Evolutionary conservation across 2,797 vertebrate species (phyloP).

Genomic region (Diceros bicornis): DNA sequence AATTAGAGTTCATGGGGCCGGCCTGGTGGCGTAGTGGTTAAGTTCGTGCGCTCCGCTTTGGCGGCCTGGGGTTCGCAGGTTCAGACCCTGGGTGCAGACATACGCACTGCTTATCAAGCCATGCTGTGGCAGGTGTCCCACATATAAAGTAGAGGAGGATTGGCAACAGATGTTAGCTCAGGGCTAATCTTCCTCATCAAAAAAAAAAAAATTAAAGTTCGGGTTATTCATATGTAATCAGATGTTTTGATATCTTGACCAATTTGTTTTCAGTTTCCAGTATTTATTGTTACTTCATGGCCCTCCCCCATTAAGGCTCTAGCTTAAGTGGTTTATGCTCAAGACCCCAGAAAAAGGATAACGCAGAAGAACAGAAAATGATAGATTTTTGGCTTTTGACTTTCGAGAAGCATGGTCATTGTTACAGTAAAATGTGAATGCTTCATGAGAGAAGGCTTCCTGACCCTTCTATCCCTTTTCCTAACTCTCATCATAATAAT

Average conservation of each 20-base stretch:
- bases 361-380: neutral
- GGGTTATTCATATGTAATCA: neutral
- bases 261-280: neutral
- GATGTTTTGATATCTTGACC: neutral
- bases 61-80: too few relatives aligned
- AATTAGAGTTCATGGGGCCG: neutral
- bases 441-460: neutral
- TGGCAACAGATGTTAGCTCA: too few relatives aligned
- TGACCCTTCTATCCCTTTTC: neutral
- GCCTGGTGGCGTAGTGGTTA: too few relatives aligned
- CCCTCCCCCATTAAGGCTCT: neutral
- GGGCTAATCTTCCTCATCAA: too few relatives aligned
- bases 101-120: too few relatives aligned
- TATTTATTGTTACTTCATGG: neutral
- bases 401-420: neutral
- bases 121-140: too few relatives aligned
- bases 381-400: neutral
- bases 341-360: neutral
- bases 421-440: neutral
- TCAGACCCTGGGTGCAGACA: too few relatives aligned
- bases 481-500: neutral
- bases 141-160: too few relatives aligned
- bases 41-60: too few relatives aligned
- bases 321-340: neutral
- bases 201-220: neutral